Evolutionary conservation across 2,888 invertebrate species (phyloP), one percentile per base, ranked within the genome.

Genomic region (Lasius platythorax): DNA sequence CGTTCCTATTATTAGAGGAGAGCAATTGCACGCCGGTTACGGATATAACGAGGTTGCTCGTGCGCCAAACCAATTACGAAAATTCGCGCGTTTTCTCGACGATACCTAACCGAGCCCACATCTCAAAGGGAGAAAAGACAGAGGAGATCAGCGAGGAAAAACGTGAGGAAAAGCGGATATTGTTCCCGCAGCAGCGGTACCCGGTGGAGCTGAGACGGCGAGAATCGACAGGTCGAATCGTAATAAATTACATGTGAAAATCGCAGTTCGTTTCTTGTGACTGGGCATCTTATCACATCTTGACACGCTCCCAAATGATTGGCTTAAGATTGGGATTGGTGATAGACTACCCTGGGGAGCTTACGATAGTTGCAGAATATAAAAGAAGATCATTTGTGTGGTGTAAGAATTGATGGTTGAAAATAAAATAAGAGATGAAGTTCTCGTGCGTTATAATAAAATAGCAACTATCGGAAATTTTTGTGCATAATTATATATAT

Each of bases 241-340:
- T 85, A 87, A 88, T 89, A 88, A 88, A 88, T 87, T 89, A 86
- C 82, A 73, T 50, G 50, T 9, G 53, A 61, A 66, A 63, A 37
- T 61, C 72, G 86, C 88, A 87, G 85, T 88, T 88, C 37, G 78
- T 70, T 91, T 90, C 88, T 92, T 91, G 88, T 89, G 85, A 84
- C 79, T 53, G 40, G 15, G 37, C 37, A 23, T 37, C 67, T 73
- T 85, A 53, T 78, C 78, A 30, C 5, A n/a, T 53, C 12, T 85
- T 81, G 30, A 33, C 85, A 86, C 85, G 84, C 82, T 83, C 61
- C 76, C 84, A 1, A 28, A 87, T 85, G 85, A 79, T 86, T 85
- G 86, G 79, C 86, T 88, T 88, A 89, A 89, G 75, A 83, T 85
- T 76, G 28, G n/a, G 37, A 33, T 68, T 53, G 43, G 56, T 53